Conservation (phyloP, 2,888 invertebrate species). For the Noctua comes region DNA sequence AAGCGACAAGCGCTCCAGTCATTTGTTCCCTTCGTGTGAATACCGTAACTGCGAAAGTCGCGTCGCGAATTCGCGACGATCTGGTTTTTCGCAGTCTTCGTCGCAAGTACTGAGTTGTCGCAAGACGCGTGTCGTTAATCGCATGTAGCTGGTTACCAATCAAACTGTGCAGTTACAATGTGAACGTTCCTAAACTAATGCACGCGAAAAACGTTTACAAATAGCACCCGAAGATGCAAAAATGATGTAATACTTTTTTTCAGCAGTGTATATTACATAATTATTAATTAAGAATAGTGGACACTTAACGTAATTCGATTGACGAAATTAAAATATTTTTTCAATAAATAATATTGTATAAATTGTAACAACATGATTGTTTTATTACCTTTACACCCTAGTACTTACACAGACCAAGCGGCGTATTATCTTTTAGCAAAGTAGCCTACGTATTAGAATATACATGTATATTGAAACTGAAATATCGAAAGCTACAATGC, state of each 20-base stretch:
- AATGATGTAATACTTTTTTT: constrained; percentile 10
- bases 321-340: constrained; percentile 54
- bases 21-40: not conserved
- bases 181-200: not conserved
- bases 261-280: constrained; percentile 17
- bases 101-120: not conserved
- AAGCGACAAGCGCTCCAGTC: not conserved
- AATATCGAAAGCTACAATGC: too few species aligned
- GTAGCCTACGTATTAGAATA: too few species aligned
- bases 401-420: too few species aligned
- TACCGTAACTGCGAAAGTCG: not conserved
- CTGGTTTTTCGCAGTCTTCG: not conserved
- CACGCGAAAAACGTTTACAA: not conserved
- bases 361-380: constrained; percentile 54
- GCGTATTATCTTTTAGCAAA: too few species aligned
- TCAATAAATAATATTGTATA: constrained; percentile 64
- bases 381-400: constrained; percentile 41
- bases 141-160: not conserved
- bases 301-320: constrained; percentile 29
- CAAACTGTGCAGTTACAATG: not conserved
- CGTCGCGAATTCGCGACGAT: not conserved
- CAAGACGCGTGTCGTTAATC: not conserved
- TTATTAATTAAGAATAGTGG: constrained; percentile 41
- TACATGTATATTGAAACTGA: too few species aligned
- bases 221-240: not conserved